Evolutionary conservation across 2,797 vertebrate genomes (phyloP).

Genomic region (Sphenodon punctatus): DNA sequence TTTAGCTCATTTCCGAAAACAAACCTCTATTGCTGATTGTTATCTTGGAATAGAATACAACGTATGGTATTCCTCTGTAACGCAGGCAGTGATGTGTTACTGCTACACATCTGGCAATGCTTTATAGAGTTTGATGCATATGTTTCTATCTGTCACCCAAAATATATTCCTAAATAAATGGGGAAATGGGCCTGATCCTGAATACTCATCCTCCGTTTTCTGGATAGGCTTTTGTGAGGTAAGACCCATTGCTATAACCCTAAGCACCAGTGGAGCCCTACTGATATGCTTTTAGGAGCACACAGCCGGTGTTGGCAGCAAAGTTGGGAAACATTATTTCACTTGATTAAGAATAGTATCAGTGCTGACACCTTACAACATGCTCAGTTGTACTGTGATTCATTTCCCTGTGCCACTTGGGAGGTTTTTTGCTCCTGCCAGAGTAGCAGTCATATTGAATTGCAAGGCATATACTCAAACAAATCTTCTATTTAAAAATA

Average conservation of each 20-base stretch:
- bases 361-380: conserved; percentile 35
- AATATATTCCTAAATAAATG: too few relatives aligned
- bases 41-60: not conserved
- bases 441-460: not conserved
- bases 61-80: not conserved
- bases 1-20: not conserved
- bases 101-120: not conserved
- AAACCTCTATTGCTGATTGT: not conserved
- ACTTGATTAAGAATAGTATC: conserved; percentile 38
- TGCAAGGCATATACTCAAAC: not conserved
- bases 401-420: not conserved
- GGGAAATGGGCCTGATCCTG: too few relatives aligned
- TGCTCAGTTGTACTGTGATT: not conserved
- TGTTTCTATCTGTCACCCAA: not conserved
- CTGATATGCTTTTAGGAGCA: conserved; percentile 10
- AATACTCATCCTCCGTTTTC: too few relatives aligned
- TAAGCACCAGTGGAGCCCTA: not conserved
- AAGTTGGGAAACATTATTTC: conserved; percentile 18
- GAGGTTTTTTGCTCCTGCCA: not conserved
- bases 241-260: not conserved
- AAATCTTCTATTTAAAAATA: too few relatives aligned
- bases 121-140: not conserved
- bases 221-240: not conserved
- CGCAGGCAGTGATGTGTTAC: not conserved
- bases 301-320: conserved; percentile 14